These are phyloP conservation scores for Drosophila affinis DNA, from an alignment of 2,888 invertebrate species.

Conservation along the genomic window DNA sequence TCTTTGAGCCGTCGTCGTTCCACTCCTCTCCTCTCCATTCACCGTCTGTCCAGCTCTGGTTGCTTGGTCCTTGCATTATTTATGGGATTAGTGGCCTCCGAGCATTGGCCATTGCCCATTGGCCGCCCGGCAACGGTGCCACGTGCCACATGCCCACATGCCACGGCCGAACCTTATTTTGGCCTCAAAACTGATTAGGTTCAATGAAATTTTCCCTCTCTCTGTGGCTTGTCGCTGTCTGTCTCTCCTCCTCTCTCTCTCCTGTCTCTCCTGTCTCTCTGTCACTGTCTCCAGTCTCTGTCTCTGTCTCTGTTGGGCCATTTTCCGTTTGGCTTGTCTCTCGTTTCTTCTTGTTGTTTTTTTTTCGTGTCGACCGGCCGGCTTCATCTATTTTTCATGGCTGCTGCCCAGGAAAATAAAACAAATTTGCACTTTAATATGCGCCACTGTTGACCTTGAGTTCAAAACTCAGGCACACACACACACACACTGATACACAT, in stretches of 20 bases:
- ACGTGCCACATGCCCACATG: conserved; percentile 55
- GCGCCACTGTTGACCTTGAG: conserved; percentile 60
- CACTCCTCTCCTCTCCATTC: conserved; percentile 20
- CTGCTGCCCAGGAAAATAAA: conserved; percentile 65
- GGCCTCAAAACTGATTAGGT: conserved; percentile 76
- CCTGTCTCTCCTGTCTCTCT: neutral
- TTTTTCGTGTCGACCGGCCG: conserved; percentile 9
- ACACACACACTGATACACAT: conserved; percentile 9
- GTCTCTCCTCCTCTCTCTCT: neutral
- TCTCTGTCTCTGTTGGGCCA: conserved; percentile 26
- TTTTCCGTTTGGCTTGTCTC: conserved; percentile 11
- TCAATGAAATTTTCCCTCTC: conserved; percentile 65
- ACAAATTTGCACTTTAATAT: conserved; percentile 77
- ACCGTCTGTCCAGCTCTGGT: conserved; percentile 21
- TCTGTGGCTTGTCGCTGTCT: neutral
- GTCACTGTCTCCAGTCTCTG: neutral
- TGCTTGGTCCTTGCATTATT: conserved; percentile 65
- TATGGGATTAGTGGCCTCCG: conserved; percentile 71
- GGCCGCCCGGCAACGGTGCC: conserved; percentile 34
- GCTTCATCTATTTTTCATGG: conserved; percentile 69
- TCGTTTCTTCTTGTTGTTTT: neutral
- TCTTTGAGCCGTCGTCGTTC: conserved; percentile 45
- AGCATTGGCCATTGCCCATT: conserved; percentile 12
- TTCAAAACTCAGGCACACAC: conserved; percentile 32
- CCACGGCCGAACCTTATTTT: conserved; percentile 65